phyloP scores from a whole-genome alignment of 2,888 invertebrate genomes.

The Ametastegia equiseti region DNA sequence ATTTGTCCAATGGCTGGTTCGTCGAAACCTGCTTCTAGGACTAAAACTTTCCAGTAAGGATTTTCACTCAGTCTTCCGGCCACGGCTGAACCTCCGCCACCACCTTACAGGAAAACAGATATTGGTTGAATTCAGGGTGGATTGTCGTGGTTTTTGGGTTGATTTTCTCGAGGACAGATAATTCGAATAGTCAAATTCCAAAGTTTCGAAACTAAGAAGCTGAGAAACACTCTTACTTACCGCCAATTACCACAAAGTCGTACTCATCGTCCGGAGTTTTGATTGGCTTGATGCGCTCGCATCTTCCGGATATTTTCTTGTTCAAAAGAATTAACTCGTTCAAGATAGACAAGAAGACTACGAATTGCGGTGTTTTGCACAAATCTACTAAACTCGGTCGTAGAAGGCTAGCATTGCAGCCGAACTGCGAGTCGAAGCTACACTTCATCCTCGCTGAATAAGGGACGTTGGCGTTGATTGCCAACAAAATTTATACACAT shows the following conservation, averaged over 20 bases:
- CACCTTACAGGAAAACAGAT: constrained; percentile 72
- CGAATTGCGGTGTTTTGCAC: constrained; percentile 80
- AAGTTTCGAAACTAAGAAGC: too few relatives aligned
- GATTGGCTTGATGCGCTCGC: constrained; percentile 62
- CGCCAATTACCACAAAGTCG: not conserved
- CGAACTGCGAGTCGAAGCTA: not conserved
- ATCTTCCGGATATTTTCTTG: constrained; percentile 69
- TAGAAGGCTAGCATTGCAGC: constrained; percentile 61
- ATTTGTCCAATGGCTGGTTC: constrained; percentile 77
- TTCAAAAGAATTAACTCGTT: constrained; percentile 79
- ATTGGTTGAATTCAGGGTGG: not conserved
- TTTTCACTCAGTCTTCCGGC: constrained; percentile 83
- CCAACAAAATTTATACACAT: too few relatives aligned
- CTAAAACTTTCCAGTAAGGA: constrained; percentile 52
- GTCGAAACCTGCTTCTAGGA: constrained; percentile 73
- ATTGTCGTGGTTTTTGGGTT: not conserved
- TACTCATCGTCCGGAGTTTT: not conserved
- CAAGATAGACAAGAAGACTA: constrained; percentile 82
- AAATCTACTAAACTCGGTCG: constrained; percentile 79
- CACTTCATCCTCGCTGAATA: not conserved
- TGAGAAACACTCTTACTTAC: not conserved
- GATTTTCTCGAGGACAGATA: not conserved
- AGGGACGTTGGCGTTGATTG: not conserved
- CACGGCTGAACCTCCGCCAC: constrained; percentile 82
- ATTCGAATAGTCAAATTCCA: too few relatives aligned